These are phyloP conservation scores for Brachyopa scutellaris DNA, from an alignment of 2,888 invertebrate species.

Conservation along the genomic window DNA sequence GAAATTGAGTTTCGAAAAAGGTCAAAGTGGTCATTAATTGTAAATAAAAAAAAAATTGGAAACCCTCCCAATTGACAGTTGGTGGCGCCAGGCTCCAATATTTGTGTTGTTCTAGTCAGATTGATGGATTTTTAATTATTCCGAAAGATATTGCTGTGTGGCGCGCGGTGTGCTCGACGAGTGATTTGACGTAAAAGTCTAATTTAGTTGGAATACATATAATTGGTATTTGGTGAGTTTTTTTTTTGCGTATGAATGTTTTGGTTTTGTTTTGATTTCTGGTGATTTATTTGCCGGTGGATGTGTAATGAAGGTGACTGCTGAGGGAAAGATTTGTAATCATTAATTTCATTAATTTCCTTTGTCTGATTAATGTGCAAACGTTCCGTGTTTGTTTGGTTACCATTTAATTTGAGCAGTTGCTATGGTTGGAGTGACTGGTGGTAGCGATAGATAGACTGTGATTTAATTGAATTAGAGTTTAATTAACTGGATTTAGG, in stretches of 20 bases:
- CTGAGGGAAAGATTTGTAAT: constrained; percentile 14
- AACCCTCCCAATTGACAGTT: constrained; percentile 7
- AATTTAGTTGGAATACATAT: constrained; percentile 16
- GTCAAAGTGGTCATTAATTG: neutral
- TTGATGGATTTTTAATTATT: constrained; percentile 57
- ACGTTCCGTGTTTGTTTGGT: constrained; percentile 5
- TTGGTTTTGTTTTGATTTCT: neutral
- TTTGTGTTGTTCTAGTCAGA: constrained; percentile 15
- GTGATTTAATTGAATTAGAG: no score
- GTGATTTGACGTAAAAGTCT: constrained; percentile 42
- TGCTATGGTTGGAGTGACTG: no score
- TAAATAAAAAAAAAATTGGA: neutral
- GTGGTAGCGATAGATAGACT: no score
- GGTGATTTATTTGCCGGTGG: constrained; percentile 12
- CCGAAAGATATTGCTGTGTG: constrained; percentile 8
- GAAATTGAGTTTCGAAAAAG: neutral
- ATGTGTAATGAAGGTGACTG: neutral
- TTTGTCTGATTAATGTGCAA: constrained; percentile 36
- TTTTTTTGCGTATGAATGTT: neutral
- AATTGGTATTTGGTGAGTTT: constrained; percentile 7
- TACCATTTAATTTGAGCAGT: neutral
- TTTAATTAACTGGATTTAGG: no score
- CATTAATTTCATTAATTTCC: constrained; percentile 46
- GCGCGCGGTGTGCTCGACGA: neutral
- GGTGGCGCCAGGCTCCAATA: constrained; percentile 11